A percentile compares a stretch with the other conserved stretches of the same genome.
Conservation (phyloP, 2,888 invertebrate species). For the Helicoverpa assulta region DNA sequence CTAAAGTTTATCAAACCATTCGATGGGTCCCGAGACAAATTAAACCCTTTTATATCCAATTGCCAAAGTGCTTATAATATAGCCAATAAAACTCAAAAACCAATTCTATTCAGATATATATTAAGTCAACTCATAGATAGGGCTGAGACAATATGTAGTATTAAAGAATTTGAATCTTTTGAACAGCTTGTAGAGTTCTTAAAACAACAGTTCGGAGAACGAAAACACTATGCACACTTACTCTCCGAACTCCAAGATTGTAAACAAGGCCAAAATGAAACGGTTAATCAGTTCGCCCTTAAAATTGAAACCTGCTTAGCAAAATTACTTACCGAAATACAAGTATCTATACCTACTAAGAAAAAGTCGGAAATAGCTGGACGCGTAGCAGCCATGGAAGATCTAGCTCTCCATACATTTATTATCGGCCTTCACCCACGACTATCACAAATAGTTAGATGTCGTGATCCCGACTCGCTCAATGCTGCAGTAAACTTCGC, state of each 20-base stretch:
- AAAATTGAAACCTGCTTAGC: not conserved
- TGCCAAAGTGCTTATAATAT: too few relatives aligned
- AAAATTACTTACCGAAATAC: not conserved
- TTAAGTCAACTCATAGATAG: not conserved
- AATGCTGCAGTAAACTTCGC: conserved; percentile 34
- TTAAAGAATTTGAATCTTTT: not conserved
- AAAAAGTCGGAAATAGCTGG: not conserved
- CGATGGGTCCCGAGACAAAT: too few relatives aligned
- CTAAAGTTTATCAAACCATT: too few relatives aligned
- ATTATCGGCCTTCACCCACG: conserved; percentile 26
- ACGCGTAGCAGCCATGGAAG: not conserved
- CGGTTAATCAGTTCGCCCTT: not conserved
- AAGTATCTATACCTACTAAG: not conserved
- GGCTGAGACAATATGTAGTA: not conserved
- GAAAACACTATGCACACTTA: not conserved
- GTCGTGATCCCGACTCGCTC: conserved; percentile 23
- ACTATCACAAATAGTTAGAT: conserved; percentile 35
- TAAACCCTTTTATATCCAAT: too few relatives aligned
- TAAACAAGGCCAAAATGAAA: not conserved
- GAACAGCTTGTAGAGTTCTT: not conserved
- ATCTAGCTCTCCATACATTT: not conserved
- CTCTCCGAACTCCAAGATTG: not conserved
- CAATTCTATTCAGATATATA: not conserved
- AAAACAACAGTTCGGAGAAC: not conserved
- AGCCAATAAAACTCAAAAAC: too few relatives aligned